Conservation (phyloP, 2,888 invertebrate genomes). For the Tillus elongatus region DNA sequence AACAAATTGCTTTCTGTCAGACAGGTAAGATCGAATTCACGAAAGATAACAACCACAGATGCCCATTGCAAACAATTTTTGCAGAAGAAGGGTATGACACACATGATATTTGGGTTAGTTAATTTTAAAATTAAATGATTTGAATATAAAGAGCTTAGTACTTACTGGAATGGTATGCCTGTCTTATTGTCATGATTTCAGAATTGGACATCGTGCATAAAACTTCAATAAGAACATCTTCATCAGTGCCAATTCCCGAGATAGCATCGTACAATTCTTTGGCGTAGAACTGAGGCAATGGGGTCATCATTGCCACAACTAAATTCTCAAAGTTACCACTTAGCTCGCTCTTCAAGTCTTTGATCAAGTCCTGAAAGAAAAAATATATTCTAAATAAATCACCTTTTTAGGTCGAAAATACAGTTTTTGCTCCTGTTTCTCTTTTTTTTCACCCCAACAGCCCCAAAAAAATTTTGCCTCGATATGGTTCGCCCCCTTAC, state of each 20-base stretch:
- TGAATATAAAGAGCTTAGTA: slow-evolving; percentile 23
- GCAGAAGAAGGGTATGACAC: no score
- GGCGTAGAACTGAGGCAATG: slow-evolving; percentile 75
- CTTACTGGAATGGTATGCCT: slow-evolving; percentile 69
- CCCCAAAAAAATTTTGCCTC: no score
- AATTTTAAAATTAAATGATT: background rate
- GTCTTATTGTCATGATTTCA: slow-evolving; percentile 70
- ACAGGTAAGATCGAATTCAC: no score
- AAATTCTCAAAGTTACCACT: slow-evolving; percentile 81
- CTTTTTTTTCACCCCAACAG: no score
- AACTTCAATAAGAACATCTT: slow-evolving; percentile 79
- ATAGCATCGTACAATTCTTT: slow-evolving; percentile 77
- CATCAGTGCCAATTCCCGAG: slow-evolving; percentile 74
- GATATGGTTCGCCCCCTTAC: no score
- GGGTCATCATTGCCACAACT: slow-evolving; percentile 75
- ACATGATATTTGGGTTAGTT: no score
- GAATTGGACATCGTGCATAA: slow-evolving; percentile 79
- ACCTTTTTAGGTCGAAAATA: no score
- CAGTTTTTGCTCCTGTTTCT: no score
- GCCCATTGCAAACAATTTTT: no score
- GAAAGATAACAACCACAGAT: no score
- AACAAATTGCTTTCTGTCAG: no score
- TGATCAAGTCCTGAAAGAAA: slow-evolving; percentile 57
- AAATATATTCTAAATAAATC: no score
- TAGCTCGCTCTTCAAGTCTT: slow-evolving; percentile 80